A percentile compares a stretch with the other conserved stretches of the same genome.
phyloP scores from a whole-genome alignment of 2,113 vertebrate species.

The Chaetura pelagica region DNA sequence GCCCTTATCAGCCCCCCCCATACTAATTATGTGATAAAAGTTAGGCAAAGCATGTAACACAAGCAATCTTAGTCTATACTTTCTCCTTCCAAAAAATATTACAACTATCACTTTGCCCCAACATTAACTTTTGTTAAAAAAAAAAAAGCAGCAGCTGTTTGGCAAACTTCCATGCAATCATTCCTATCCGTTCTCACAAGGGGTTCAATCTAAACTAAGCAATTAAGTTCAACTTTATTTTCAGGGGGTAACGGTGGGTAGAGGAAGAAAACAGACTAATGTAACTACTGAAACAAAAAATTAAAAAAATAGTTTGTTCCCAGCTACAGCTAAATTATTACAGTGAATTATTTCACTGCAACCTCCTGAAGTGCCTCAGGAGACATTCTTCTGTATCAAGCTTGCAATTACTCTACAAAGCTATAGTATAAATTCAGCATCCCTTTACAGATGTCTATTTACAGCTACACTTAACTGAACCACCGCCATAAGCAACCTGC shows the following conservation, averaged over 20 bases:
- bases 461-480: not conserved
- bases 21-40: not conserved
- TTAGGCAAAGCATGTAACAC: not conserved
- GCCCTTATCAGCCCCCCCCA: not conserved
- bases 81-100: not conserved
- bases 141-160: not conserved
- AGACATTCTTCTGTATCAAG: not conserved
- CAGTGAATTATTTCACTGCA: not conserved
- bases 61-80: not conserved
- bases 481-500: not conserved
- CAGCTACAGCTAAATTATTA: not conserved
- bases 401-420: slow-evolving; percentile 37
- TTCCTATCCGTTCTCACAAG: not conserved
- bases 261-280: not conserved
- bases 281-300: not conserved
- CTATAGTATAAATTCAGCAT: not conserved
- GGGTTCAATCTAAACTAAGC: not conserved
- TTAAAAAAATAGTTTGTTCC: not conserved
- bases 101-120: not conserved
- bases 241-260: not conserved
- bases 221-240: not conserved
- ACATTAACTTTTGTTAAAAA: not conserved
- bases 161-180: not conserved
- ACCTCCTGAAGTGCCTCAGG: slow-evolving; percentile 19
- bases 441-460: not conserved